phyloP scores from a whole-genome alignment of 2,797 vertebrate species.

The Crocidura indochinensis region DNA sequence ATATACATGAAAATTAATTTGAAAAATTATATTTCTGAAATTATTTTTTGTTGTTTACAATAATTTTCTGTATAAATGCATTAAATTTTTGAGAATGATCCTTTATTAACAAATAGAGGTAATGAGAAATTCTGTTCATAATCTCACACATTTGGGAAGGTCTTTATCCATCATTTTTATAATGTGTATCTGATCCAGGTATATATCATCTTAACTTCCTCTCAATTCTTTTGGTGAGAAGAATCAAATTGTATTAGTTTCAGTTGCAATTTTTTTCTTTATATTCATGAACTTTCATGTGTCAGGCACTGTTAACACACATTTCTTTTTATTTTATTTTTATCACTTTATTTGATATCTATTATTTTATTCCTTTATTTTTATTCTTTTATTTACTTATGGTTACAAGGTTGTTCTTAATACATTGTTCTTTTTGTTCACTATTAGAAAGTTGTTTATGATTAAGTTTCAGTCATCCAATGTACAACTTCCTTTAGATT shows the following conservation, averaged over 20 bases:
- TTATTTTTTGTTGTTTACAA: slow-evolving; percentile 5
- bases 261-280: not conserved
- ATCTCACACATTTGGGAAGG: not conserved
- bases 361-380: too few relatives aligned
- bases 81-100: not conserved
- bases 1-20: too few relatives aligned
- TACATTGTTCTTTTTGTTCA: too few relatives aligned
- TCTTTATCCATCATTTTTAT: not conserved
- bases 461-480: too few relatives aligned
- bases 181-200: not conserved
- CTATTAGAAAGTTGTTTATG: too few relatives aligned
- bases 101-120: not conserved
- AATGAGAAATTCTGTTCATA: not conserved
- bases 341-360: not conserved
- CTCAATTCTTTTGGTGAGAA: not conserved
- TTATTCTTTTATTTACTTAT: too few relatives aligned
- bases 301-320: not conserved
- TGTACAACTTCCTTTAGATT: too few relatives aligned
- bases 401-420: too few relatives aligned
- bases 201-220: not conserved
- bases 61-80: slow-evolving; percentile 1
- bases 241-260: not conserved
- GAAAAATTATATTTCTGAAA: not conserved
- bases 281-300: not conserved
- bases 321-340: not conserved